These are phyloP conservation scores for Synanthedon andrenaeformis DNA, from an alignment of 2,888 invertebrate genomes.

Conservation along the genomic window DNA sequence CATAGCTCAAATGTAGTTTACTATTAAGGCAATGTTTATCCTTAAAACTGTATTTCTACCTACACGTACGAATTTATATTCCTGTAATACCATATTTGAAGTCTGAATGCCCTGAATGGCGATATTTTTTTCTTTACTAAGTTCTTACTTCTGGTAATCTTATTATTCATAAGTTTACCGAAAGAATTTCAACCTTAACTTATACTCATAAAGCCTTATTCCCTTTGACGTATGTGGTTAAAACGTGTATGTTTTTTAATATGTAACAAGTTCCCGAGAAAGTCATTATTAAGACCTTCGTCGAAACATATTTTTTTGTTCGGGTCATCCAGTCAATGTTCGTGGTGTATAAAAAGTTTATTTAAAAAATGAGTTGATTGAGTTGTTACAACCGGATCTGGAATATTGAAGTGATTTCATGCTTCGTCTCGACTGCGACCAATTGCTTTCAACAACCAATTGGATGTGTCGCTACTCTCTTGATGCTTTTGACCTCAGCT, in stretches of 20 bases:
- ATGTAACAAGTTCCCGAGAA: conserved; percentile 46
- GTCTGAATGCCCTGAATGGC: too few relatives aligned
- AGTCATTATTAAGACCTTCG: conserved; percentile 55
- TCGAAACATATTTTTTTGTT: conserved; percentile 40
- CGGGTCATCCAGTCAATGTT: conserved; percentile 24
- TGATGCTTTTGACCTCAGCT: not conserved
- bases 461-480: conserved; percentile 10
- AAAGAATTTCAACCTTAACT: too few relatives aligned
- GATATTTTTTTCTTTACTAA: too few relatives aligned
- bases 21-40: too few relatives aligned
- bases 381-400: conserved; percentile 50
- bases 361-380: conserved; percentile 63
- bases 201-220: too few relatives aligned
- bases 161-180: too few relatives aligned
- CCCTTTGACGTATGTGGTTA: too few relatives aligned
- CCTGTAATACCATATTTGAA: conserved; percentile 18
- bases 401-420: conserved; percentile 19
- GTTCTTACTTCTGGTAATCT: too few relatives aligned
- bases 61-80: too few relatives aligned
- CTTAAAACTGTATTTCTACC: too few relatives aligned
- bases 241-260: conserved; percentile 1
- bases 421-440: conserved; percentile 22
- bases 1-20: too few relatives aligned
- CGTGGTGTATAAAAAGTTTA: conserved; percentile 43
- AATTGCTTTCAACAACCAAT: conserved; percentile 21